Conservation (phyloP, 2,113 vertebrate genomes). For the Pagrus major region DNA sequence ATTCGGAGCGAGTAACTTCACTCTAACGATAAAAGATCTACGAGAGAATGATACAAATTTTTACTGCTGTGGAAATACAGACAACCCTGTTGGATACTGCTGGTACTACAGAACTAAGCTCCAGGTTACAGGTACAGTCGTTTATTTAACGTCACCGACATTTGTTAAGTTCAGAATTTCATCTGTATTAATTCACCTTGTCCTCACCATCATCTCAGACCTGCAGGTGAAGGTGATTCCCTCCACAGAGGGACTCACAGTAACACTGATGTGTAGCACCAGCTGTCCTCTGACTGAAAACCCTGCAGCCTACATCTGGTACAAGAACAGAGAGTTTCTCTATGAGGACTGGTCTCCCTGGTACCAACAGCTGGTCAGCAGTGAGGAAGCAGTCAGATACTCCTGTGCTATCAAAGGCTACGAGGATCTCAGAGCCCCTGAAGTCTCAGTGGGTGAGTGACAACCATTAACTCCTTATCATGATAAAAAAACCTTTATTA, state of each 20-base stretch:
- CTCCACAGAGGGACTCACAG: conserved; percentile 1
- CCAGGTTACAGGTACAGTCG: conserved; percentile 15
- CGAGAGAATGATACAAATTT: conserved; percentile 5
- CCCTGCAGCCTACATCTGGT: conserved; percentile 48
- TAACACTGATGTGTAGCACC: not conserved
- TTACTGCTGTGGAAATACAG: not conserved
- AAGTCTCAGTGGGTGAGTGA: conserved; percentile 10
- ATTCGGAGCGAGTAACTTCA: not conserved
- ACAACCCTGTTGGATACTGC: not conserved
- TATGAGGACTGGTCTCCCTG: conserved; percentile 58
- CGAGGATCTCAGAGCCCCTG: conserved; percentile 1
- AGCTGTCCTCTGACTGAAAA: conserved; percentile 1
- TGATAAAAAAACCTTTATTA: too few species aligned
- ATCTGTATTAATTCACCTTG: not conserved
- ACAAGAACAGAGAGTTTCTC: conserved; percentile 48
- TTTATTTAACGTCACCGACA: too few species aligned
- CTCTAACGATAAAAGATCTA: conserved; percentile 10
- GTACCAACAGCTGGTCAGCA: conserved; percentile 49
- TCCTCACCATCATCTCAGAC: not conserved
- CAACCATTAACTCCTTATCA: too few species aligned
- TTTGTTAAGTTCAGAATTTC: not conserved
- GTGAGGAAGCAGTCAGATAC: conserved; percentile 41
- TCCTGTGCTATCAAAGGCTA: conserved; percentile 54
- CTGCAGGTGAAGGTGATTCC: conserved; percentile 2
- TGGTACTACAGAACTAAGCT: not conserved